A percentile compares a stretch with the other conserved stretches of the same genome.
Conservation (phyloP, 2,113 vertebrate species). For the Pelvicachromis taeniatus region DNA sequence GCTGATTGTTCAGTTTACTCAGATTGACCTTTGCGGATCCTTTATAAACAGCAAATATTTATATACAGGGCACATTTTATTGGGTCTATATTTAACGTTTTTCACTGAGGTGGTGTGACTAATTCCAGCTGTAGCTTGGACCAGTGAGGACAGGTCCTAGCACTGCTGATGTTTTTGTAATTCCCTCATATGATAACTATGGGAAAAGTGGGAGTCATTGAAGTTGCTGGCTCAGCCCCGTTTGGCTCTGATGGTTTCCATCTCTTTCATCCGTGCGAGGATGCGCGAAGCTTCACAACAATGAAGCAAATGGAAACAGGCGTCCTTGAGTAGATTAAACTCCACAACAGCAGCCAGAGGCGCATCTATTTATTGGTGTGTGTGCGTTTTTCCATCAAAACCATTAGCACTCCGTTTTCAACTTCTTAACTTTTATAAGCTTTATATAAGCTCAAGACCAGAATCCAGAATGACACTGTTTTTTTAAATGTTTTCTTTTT, state of each 20-base stretch:
- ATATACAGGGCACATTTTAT: background rate
- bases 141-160: background rate
- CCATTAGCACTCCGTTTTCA: conserved; percentile 34
- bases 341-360: conserved; percentile 11
- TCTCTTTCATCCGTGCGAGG: conserved; percentile 36
- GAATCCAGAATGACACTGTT: background rate
- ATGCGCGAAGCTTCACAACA: conserved; percentile 37
- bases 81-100: background rate
- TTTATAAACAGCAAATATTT: conserved; percentile 24
- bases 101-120: background rate
- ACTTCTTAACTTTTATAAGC: conserved; percentile 54
- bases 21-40: background rate
- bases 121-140: background rate
- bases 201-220: conserved; percentile 4
- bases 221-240: background rate
- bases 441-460: background rate
- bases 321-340: conserved; percentile 41
- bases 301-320: conserved; percentile 46
- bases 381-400: conserved; percentile 33
- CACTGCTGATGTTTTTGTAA: background rate
- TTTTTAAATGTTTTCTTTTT: background rate
- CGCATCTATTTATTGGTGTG: conserved; percentile 9
- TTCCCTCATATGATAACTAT: background rate
- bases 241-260: conserved; percentile 32
- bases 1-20: background rate